Conservation (phyloP, 37 sponge, comb jelly and placozoan genomes). For the Tethya wilhelma region DNA sequence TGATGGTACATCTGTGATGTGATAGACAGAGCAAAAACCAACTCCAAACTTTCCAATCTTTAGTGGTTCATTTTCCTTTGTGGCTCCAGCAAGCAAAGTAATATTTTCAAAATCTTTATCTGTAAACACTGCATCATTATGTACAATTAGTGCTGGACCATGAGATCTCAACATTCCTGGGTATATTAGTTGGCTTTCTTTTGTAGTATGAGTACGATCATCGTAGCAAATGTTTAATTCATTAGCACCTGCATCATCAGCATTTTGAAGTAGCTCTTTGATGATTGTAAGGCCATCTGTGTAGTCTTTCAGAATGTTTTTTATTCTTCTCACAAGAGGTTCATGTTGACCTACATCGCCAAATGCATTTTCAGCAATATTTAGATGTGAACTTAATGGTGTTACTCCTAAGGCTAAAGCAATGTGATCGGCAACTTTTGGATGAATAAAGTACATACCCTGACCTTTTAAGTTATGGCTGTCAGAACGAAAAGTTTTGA, state of each 20-base stretch:
- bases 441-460: background rate
- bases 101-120: slow-evolving; percentile 79
- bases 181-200: slow-evolving; percentile 6
- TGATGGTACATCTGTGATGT: slow-evolving; percentile 68
- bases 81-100: slow-evolving; percentile 67
- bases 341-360: slow-evolving; percentile 55
- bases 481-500: background rate
- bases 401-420: slow-evolving; percentile 4
- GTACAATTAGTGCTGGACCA: slow-evolving; percentile 52
- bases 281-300: slow-evolving; percentile 54
- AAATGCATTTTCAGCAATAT: slow-evolving; percentile 12
- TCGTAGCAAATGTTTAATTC: slow-evolving; percentile 54
- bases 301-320: slow-evolving; percentile 63
- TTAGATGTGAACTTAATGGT: slow-evolving; percentile 5
- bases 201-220: slow-evolving; percentile 11
- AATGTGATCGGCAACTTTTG: background rate
- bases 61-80: slow-evolving; percentile 51
- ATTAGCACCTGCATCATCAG: slow-evolving; percentile 76
- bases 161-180: slow-evolving; percentile 48
- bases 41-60: slow-evolving; percentile 59
- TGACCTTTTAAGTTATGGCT: background rate
- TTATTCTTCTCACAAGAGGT: slow-evolving; percentile 39
- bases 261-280: slow-evolving; percentile 73
- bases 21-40: slow-evolving; percentile 67
- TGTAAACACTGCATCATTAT: slow-evolving; percentile 51